A percentile compares a stretch with the other conserved stretches of the same genome.
These are phyloP conservation scores for Scaptomyza cyrtandrae DNA, from an alignment of 2,888 invertebrate genomes.

Conservation along the genomic window DNA sequence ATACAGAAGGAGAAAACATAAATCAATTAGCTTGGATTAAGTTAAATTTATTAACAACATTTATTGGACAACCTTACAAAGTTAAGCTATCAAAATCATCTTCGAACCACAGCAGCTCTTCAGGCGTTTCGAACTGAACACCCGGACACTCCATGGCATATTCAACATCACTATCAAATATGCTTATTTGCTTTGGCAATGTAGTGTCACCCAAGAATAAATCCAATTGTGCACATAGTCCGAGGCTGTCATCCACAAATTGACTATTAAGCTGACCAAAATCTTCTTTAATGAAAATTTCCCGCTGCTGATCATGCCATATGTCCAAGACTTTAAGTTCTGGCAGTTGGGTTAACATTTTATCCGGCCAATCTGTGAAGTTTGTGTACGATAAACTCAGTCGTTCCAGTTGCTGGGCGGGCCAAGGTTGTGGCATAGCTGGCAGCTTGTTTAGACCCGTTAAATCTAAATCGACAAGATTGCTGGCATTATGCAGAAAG, in stretches of 20 bases:
- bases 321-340: constrained; percentile 50
- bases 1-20: no score
- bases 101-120: constrained; percentile 33
- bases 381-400: constrained; percentile 49
- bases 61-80: constrained; percentile 6
- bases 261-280: constrained; percentile 10
- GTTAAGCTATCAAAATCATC: constrained; percentile 23
- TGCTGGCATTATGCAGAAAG: constrained; percentile 48
- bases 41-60: not conserved
- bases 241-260: constrained; percentile 18
- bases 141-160: constrained; percentile 30
- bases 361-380: constrained; percentile 23
- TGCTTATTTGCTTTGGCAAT: constrained; percentile 36
- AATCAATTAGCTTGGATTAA: no score
- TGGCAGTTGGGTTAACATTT: constrained; percentile 41
- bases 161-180: constrained; percentile 29
- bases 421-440: constrained; percentile 43
- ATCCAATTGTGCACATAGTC: constrained; percentile 43
- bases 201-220: constrained; percentile 20
- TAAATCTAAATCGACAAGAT: constrained; percentile 53
- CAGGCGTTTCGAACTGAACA: constrained; percentile 24
- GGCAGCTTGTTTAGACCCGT: constrained; percentile 48
- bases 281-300: constrained; percentile 54
- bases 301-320: constrained; percentile 33
- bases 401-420: constrained; percentile 41